phyloP scores from a whole-genome alignment of 2,113 vertebrate genomes.

The Thamnophis sirtalis region DNA sequence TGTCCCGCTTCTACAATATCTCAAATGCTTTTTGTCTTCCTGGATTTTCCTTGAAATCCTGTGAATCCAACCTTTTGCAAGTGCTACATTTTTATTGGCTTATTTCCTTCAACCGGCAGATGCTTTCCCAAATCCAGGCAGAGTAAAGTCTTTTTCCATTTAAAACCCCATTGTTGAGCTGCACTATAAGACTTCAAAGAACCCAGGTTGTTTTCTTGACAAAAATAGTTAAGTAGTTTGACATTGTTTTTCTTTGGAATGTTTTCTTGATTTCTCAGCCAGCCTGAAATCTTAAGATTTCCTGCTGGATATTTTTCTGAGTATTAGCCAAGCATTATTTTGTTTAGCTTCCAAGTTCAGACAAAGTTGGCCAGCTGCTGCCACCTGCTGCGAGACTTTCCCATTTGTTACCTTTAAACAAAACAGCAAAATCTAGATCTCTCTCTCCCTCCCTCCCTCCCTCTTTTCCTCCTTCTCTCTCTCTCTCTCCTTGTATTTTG shows the following conservation, averaged over 20 bases:
- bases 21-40: background rate
- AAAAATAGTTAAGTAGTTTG: background rate
- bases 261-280: background rate
- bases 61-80: background rate
- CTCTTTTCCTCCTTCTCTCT: background rate
- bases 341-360: background rate
- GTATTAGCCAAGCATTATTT: background rate
- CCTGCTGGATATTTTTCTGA: background rate
- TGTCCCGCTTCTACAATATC: background rate
- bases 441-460: background rate
- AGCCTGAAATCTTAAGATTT: background rate
- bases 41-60: background rate
- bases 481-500: background rate
- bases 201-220: background rate
- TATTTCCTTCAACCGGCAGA: background rate
- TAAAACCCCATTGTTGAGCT: background rate
- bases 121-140: background rate
- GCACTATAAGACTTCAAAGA: background rate
- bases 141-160: background rate
- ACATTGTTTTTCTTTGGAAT: background rate
- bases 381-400: background rate
- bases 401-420: background rate
- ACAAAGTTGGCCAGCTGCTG: background rate
- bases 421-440: background rate
- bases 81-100: background rate